Percentiles rank a stretch among this genome's conserved stretches.
These are phyloP conservation scores for Amphipyra tragopoginis DNA, from an alignment of 2,888 invertebrate genomes.

Conservation along the genomic window DNA sequence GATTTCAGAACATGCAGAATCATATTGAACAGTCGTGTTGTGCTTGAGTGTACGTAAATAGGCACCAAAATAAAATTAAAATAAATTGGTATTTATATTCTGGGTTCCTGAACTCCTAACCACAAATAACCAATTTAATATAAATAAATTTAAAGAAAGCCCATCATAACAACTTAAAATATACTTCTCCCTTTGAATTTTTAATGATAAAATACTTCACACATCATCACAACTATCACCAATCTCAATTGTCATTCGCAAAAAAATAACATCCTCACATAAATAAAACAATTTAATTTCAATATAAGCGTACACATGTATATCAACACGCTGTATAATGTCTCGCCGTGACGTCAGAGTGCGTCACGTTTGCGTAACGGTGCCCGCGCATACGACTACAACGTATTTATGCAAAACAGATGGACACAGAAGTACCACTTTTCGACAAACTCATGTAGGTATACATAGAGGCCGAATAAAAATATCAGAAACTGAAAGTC, in stretches of 20 bases:
- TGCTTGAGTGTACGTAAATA: too few relatives aligned
- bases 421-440: slow-evolving; percentile 26
- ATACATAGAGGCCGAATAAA: too few relatives aligned
- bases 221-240: slow-evolving; percentile 26
- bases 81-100: too few relatives aligned
- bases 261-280: slow-evolving; percentile 22
- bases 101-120: too few relatives aligned
- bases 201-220: slow-evolving; percentile 28
- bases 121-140: too few relatives aligned
- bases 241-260: slow-evolving; percentile 14
- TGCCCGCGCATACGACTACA: slow-evolving; percentile 50
- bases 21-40: too few relatives aligned
- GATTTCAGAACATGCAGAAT: too few relatives aligned
- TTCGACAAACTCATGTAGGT: too few relatives aligned
- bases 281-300: slow-evolving; percentile 48
- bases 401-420: slow-evolving; percentile 51
- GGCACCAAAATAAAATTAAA: too few relatives aligned
- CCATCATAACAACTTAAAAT: slow-evolving; percentile 15
- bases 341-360: slow-evolving; percentile 73
- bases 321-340: slow-evolving; percentile 53
- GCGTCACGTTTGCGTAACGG: slow-evolving; percentile 83
- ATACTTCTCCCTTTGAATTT: slow-evolving; percentile 12
- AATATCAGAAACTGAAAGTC: too few relatives aligned
- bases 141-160: too few relatives aligned
- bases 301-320: slow-evolving; percentile 35